Base-by-base conservation (phyloP, 2,888 invertebrate species). In the Coelinius sp. region DNA sequence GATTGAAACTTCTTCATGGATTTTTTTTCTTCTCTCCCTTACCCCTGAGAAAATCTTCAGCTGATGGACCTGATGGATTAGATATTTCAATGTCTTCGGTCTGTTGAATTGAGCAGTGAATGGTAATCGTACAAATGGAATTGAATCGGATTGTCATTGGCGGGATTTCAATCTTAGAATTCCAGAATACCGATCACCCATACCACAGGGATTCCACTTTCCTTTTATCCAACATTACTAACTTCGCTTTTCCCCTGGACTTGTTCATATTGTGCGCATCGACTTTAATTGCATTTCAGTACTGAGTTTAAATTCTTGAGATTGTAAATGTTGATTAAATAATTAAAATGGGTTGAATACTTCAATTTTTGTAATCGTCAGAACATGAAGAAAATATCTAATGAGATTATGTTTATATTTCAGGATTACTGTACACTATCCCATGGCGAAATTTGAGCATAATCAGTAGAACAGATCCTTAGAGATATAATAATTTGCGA, bases 81-180 rank as follows among this genome's bases (percentile, higher is more conserved):
- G 44, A 46, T n/a, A 46, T 14, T 17, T 46, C 44, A 46, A 46
- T 46, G 44, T 46, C 44, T 1, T n/a, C 44, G 12, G 14, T 56
- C 27, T 8, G 14, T 56, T 17, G 31, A 31, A 56, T 56, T 31
- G 56, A 56, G 56, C 27, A 56, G 31, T 31, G 27, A 27, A 56
- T 56, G 56, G 17, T 56, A 56, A 56, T 56, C 56, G 31, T 56
- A 56, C 56, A 56, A 56, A 56, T 56, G 56, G 56, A 56, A 56
- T 56, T 56, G 31, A 56, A 56, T 56, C 56, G 56, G 56, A 31
- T 24, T 56, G 5, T 31, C 56, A 7, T 14, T 25, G 27, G 27
- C 27, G 17, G 27, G 56, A 56, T 56, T 56, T 56, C 56, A 56
- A 56, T 56, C 56, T 25, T 31, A 25, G 31, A 31, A 56, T 56